phyloP scores from a whole-genome alignment of 92 coral and sea anemone species.

The Umimayanthus chanpuru region DNA sequence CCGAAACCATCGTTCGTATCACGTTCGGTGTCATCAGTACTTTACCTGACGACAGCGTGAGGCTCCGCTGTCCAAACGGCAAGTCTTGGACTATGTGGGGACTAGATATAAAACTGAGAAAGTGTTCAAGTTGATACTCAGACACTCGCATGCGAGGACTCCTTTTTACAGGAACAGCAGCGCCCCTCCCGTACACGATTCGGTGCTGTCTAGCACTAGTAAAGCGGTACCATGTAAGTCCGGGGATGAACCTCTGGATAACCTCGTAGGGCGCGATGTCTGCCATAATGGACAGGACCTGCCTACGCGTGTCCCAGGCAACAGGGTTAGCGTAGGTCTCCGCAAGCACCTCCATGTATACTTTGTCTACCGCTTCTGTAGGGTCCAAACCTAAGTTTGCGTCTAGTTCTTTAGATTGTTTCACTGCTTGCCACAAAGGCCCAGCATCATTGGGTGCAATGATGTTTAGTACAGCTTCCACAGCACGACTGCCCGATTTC shows the following conservation, averaged over 20 bases:
- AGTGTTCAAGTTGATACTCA: too few species aligned
- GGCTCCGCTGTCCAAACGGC: too few species aligned
- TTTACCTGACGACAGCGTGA: too few species aligned
- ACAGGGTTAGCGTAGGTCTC: background rate
- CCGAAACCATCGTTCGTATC: background rate
- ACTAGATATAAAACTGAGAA: too few species aligned
- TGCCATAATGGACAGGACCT: conserved; percentile 1
- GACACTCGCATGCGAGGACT: background rate
- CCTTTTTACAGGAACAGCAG: background rate
- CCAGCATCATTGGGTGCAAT: conserved; percentile 7
- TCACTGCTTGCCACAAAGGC: background rate
- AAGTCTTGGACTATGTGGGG: too few species aligned
- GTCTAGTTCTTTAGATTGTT: too few species aligned
- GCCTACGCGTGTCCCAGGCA: background rate
- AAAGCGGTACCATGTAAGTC: background rate
- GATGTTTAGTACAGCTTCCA: background rate
- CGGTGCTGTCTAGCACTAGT: background rate
- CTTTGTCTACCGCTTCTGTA: too few species aligned
- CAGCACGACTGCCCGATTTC: background rate
- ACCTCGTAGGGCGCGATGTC: background rate
- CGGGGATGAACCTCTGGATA: background rate
- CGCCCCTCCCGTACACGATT: too few species aligned
- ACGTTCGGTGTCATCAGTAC: background rate
- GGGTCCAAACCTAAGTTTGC: too few species aligned
- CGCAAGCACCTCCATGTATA: background rate